Evolutionary conservation across 2,113 vertebrate genomes (phyloP), one percentile per base, ranked within the genome.

Genomic region (Notothenia rossii): DNA sequence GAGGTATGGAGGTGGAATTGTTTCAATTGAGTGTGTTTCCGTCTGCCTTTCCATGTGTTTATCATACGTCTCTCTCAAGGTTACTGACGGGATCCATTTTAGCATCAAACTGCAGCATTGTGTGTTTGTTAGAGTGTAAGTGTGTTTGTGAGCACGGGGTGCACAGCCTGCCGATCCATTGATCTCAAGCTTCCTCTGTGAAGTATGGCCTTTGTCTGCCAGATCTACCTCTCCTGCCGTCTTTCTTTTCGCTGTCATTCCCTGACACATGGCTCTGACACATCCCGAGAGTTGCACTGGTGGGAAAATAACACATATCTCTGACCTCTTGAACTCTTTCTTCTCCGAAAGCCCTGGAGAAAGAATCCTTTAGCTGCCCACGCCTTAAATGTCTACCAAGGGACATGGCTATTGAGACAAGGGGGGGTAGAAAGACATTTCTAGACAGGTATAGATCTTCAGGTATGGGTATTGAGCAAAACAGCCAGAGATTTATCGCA

Each of bases 261-360:
- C 81, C 83, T 93, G 89, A 93, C 91, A 93, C 90, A 86, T 49
- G 18, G 69, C 81, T 91, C 91, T 93, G 94, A 93, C 93, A 93
- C 89, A 90, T 93, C 89, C 79, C 70, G 83, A 92, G 88, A 62
- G 88, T 77, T 82, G 89, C 79, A 86, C 81, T 85, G 67, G 90
- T 89, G 88, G 89, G 90, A 93, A 89, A 93, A 93, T 82, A 93
- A 88, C 86, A 89, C 87, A 88, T 69, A 94, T 89, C 79, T 83
- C 87, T 95, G 94, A 95, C 93, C 93, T 92, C 91, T 86, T 92
- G 88, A 93, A 93, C 92, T 84, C 85, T 77, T 88, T 87, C 82
- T 89, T 88, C 89, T 92, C 79, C 69, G 71, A 84, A 93, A 88
- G 81, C 88, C 91, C 91, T 13, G 48, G 87, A 92, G 92, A 87